Percentiles rank a stretch among this genome's conserved stretches.
Conservation (phyloP, 2,797 vertebrate species). For the Dryobates pubescens region DNA sequence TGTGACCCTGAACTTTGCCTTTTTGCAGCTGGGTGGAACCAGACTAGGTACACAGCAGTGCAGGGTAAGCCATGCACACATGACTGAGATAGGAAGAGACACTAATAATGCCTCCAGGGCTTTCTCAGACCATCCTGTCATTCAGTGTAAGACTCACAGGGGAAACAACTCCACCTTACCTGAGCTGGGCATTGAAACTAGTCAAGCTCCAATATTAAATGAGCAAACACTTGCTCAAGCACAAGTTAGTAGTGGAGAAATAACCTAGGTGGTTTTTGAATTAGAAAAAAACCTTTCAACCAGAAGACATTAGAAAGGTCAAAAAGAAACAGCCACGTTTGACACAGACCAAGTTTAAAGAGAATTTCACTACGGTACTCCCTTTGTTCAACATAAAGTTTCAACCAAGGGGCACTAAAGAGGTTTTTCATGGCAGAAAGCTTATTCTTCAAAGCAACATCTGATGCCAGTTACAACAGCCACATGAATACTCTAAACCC, state of each 20-base stretch:
- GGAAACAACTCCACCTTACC: background rate
- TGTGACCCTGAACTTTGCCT: background rate
- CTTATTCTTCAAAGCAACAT: background rate
- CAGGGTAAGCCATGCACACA: background rate
- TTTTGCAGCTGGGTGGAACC: background rate
- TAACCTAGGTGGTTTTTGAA: background rate
- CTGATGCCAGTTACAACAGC: background rate
- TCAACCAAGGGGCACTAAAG: background rate
- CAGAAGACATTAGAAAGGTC: background rate
- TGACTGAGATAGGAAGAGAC: slow-evolving; percentile 35
- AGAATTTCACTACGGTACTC: background rate
- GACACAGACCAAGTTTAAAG: background rate
- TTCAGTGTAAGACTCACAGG: slow-evolving; percentile 18
- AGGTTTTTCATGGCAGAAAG: background rate
- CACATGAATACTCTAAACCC: background rate
- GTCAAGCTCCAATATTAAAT: background rate
- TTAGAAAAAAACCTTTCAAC: background rate
- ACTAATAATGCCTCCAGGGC: background rate
- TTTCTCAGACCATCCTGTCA: slow-evolving; percentile 58
- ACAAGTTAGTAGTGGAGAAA: background rate
- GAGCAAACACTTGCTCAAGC: background rate
- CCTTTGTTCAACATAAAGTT: background rate
- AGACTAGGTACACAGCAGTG: background rate
- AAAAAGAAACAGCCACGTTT: background rate
- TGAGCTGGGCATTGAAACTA: background rate